These are phyloP conservation scores for Porphyrio hochstetteri DNA, from an alignment of 2,113 vertebrate genomes.

Conservation along the genomic window DNA sequence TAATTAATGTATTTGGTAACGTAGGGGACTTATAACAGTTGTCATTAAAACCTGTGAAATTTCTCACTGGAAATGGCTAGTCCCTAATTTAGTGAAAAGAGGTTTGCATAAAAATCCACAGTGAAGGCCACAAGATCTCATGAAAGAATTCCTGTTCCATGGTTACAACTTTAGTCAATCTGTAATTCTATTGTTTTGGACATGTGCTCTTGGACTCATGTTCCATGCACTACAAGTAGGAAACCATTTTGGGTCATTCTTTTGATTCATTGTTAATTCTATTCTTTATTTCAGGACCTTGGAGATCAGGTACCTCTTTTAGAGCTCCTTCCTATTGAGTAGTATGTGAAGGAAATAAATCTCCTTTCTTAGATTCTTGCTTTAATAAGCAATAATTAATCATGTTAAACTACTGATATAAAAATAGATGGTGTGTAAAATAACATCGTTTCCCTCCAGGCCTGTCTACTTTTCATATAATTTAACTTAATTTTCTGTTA, in stretches of 20 bases:
- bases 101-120: background rate
- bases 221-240: background rate
- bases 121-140: background rate
- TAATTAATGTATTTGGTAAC: background rate
- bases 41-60: background rate
- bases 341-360: background rate
- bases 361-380: background rate
- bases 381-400: conserved; percentile 41
- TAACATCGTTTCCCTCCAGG: conserved; percentile 8
- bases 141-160: background rate
- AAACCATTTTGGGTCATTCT: background rate
- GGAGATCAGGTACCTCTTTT: background rate
- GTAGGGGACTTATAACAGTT: background rate
- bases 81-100: background rate
- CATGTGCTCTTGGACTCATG: background rate
- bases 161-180: background rate
- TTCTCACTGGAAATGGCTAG: background rate
- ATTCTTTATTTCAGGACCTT: background rate
- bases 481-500: conserved; percentile 8
- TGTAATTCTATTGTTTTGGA: background rate
- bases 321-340: background rate
- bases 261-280: background rate
- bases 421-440: conserved; percentile 53
- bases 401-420: background rate
- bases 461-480: background rate